Conservation (phyloP, 2,888 invertebrate genomes). For the Xestia xanthographa region DNA sequence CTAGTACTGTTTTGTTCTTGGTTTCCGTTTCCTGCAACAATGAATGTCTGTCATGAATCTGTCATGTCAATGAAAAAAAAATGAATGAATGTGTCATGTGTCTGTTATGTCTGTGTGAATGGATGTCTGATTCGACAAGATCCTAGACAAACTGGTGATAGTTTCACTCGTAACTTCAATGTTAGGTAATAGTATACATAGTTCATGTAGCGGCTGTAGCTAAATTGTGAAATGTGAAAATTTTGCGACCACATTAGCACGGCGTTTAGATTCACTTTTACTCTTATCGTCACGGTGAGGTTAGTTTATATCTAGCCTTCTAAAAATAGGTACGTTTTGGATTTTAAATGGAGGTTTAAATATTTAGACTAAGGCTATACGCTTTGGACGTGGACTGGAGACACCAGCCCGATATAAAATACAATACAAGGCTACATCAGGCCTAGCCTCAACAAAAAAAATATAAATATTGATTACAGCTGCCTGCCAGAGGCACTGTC, state of each 20-base stretch:
- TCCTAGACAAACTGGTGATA: constrained; percentile 8
- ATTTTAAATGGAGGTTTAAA: not conserved
- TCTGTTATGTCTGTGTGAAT: no score
- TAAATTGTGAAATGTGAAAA: constrained; percentile 25
- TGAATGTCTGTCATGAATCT: no score
- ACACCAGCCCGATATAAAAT: not conserved
- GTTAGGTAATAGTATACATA: constrained; percentile 28
- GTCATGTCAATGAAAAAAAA: no score
- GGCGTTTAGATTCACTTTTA: constrained; percentile 5
- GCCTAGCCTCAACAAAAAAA: not conserved
- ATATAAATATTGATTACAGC: not conserved
- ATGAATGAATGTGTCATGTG: no score
- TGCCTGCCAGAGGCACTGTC: not conserved
- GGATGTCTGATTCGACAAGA: constrained; percentile 14
- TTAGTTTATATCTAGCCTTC: not conserved
- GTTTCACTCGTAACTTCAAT: not conserved
- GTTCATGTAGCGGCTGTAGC: constrained; percentile 7
- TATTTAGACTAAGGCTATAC: not conserved
- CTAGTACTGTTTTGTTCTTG: constrained; percentile 15
- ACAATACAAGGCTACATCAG: not conserved
- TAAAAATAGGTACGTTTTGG: not conserved
- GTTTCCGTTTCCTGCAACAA: constrained; percentile 32
- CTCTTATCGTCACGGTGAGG: not conserved
- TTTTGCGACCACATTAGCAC: not conserved
- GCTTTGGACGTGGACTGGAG: not conserved